phyloP scores from a whole-genome alignment of 1,140 invertebrate genomes.

The Drosophila oshimai region DNA sequence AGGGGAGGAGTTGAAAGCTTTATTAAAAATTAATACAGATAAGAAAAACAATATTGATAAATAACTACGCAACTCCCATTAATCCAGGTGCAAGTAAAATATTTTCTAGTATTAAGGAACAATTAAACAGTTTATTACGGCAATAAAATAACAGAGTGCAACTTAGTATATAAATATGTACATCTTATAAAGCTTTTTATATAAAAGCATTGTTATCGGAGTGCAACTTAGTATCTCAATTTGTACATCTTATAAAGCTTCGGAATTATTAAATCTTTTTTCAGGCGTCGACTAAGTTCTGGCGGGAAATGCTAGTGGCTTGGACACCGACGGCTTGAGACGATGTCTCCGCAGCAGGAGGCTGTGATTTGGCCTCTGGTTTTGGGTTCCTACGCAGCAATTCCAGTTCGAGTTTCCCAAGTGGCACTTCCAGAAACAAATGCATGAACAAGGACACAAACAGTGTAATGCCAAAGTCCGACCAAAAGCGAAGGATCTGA shows the following conservation, averaged over 20 bases:
- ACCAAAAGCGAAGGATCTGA: constrained; percentile 65
- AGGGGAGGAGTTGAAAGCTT: no score
- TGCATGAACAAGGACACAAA: constrained; percentile 53
- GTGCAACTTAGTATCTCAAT: not conserved
- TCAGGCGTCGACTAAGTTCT: constrained; percentile 55
- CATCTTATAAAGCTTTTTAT: not conserved
- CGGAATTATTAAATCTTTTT: not conserved
- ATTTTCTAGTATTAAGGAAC: no score
- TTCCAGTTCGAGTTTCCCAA: constrained; percentile 46
- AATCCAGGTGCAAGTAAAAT: no score
- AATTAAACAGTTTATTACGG: not conserved
- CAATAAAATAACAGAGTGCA: not conserved
- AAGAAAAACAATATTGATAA: no score
- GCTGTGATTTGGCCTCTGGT: not conserved
- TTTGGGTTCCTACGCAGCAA: constrained; percentile 1
- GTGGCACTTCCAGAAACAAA: constrained; percentile 56
- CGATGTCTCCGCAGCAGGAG: not conserved
- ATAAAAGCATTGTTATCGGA: not conserved
- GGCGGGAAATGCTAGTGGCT: constrained; percentile 49
- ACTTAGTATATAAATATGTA: not conserved
- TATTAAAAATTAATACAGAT: no score
- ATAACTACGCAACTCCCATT: no score
- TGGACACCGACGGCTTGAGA: not conserved
- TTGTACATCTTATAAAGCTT: not conserved
- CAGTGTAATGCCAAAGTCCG: constrained; percentile 66